Base-by-base conservation (phyloP, 2,888 invertebrate species). In the Dichetophora obliterata region DNA sequence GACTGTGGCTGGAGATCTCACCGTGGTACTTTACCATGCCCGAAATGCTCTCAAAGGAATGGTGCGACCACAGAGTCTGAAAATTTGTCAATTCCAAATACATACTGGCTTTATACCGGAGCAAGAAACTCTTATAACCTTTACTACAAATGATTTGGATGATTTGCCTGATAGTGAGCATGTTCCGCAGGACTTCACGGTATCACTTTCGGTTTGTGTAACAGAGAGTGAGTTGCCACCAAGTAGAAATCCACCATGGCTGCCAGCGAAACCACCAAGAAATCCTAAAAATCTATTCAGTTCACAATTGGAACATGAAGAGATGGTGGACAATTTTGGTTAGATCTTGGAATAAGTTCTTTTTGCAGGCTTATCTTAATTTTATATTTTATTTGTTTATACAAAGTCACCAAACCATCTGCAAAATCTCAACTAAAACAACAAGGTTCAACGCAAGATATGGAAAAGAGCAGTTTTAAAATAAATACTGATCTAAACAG, bases 71-170 rank as follows among this genome's bases (percentile, higher is more conserved):
- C 95, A 94, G 66, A 92, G 95, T 78, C 94, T 97, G 82, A 95
- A 95, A 87, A 95, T 98, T 84, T 94, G 96, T 72, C 94, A 96
- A 83, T 89, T 97, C 59, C 95, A 96, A 89, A 94, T 98, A 84
- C 95, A 98, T 88, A 95, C 97, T 8, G 98, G 98, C 69, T 97
- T 95, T 88, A 92, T 97, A 77, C 90, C 92, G 0, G 92, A 93
- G 81, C 93, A 93, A 80, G 94, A 95, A 84, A 95, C 94, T 65
- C 91, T 92, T n/a, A 89, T 97, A 74, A 93, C 92, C 78, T 96
- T 94, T 83, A 92, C 92, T 74, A 93, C 93, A 82, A 91, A 92
- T 9, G 96, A 96, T 86, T 91, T 97, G 81, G 96, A 97, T 88
- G 95, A 96, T 74, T 90, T 95, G 76, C 93, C 94, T 4, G 96